A percentile compares a stretch with the other conserved stretches of the same genome.
phyloP scores from a whole-genome alignment of 2,113 vertebrate species.

The Lepisosteus oculatus region DNA sequence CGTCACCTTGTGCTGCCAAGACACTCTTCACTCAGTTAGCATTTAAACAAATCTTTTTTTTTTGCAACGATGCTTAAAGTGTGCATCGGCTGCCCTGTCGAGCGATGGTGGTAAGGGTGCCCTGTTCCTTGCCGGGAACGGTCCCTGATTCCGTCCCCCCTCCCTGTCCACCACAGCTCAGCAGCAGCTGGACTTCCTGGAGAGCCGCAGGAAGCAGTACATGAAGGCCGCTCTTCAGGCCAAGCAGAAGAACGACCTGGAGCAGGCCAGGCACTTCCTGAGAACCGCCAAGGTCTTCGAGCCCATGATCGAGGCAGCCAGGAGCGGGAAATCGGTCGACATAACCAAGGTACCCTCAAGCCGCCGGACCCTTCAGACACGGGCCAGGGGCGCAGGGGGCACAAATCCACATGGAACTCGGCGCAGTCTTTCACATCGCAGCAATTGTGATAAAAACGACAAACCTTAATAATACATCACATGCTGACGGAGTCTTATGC shows the following conservation, averaged over 20 bases:
- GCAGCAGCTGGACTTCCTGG: constrained; percentile 82
- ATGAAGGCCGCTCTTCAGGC: constrained; percentile 87
- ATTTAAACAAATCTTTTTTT: background rate
- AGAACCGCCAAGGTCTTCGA: constrained; percentile 80
- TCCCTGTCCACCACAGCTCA: constrained; percentile 50
- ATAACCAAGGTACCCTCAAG: constrained; percentile 64
- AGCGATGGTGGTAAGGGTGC: background rate
- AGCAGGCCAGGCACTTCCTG: constrained; percentile 80
- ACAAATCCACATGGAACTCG: too few species aligned
- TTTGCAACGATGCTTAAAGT: background rate
- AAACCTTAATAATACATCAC: too few species aligned
- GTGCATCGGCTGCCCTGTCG: background rate
- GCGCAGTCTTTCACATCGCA: too few species aligned
- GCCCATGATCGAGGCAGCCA: constrained; percentile 70
- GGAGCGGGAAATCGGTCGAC: constrained; percentile 70
- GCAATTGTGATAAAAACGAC: too few species aligned
- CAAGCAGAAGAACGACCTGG: constrained; percentile 85
- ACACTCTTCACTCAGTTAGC: background rate
- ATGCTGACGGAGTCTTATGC: too few species aligned
- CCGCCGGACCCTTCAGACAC: too few species aligned
- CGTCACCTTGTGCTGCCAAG: background rate
- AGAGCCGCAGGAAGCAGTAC: constrained; percentile 84
- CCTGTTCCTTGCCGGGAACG: background rate
- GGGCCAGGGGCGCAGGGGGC: too few species aligned
- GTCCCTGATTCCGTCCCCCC: constrained; percentile 12